phyloP scores from a whole-genome alignment of 37 sponge, comb jelly and placozoan species.

The Aphrocallistes beatrix region DNA sequence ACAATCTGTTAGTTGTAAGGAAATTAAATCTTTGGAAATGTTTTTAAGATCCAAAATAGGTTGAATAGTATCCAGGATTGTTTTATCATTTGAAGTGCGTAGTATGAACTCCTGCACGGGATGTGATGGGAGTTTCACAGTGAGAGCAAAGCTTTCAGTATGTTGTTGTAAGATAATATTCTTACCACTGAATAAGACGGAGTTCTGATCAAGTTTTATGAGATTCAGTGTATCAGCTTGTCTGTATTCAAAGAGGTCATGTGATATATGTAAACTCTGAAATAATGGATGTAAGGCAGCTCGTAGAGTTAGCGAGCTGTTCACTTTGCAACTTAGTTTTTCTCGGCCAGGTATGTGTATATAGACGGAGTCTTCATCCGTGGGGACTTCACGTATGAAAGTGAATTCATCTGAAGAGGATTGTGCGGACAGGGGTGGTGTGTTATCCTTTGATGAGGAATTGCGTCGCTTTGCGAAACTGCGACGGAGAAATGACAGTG shows the following conservation, averaged over 20 bases:
- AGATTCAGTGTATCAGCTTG: background rate
- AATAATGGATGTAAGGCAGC: background rate
- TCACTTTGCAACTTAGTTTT: background rate
- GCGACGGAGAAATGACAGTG: background rate
- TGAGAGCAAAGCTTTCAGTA: background rate
- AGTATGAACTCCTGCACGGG: background rate
- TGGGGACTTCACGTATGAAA: background rate
- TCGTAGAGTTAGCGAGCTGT: background rate
- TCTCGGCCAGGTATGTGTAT: background rate
- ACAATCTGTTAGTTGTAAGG: background rate
- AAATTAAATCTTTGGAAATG: background rate
- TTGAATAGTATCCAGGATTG: constrained; percentile 1
- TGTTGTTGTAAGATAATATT: constrained; percentile 1
- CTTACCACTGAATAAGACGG: background rate
- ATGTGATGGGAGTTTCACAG: background rate
- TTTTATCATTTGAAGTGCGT: background rate
- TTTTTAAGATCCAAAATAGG: background rate
- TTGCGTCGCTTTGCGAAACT: background rate
- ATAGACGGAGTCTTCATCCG: background rate
- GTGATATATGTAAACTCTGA: background rate
- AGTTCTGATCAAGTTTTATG: background rate
- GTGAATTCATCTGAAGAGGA: background rate
- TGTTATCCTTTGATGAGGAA: background rate
- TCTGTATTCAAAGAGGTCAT: background rate
- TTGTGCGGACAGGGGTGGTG: background rate